A percentile compares a stretch with the other conserved stretches of the same genome.
phyloP scores from a whole-genome alignment of 2,888 invertebrate genomes.

The Eristalinus aeneus region DNA sequence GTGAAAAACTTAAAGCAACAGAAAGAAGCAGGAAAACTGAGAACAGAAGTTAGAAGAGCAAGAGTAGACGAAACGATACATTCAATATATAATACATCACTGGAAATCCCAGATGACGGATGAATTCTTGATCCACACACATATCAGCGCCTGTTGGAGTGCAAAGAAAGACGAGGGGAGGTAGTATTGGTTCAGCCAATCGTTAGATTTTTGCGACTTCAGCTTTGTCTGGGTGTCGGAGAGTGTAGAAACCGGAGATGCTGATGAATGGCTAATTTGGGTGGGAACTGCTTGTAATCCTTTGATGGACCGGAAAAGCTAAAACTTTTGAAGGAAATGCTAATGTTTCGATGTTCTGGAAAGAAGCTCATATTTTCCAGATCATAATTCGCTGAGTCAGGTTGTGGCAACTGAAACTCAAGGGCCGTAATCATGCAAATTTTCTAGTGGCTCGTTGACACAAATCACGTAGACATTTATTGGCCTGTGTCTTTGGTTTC shows the following conservation, averaged over 20 bases:
- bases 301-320: neutral
- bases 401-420: neutral
- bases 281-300: neutral
- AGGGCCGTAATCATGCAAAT: neutral
- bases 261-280: neutral
- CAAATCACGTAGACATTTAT: neutral
- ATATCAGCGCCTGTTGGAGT: constrained; percentile 3
- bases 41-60: neutral
- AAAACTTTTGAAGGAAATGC: constrained; percentile 6
- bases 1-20: constrained; percentile 7
- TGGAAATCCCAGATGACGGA: constrained; percentile 61
- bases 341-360: too few species aligned
- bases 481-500: neutral
- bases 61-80: neutral
- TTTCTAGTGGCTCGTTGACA: neutral
- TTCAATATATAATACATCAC: constrained; percentile 64
- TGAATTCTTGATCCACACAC: constrained; percentile 57
- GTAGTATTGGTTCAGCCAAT: constrained; percentile 33
- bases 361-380: neutral
- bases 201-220: neutral
- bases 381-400: neutral
- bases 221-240: neutral
- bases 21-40: constrained; percentile 20
- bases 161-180: neutral
- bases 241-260: constrained; percentile 29